Conservation (phyloP, 2,888 invertebrate genomes). For the Drosophila sordidapex region DNA sequence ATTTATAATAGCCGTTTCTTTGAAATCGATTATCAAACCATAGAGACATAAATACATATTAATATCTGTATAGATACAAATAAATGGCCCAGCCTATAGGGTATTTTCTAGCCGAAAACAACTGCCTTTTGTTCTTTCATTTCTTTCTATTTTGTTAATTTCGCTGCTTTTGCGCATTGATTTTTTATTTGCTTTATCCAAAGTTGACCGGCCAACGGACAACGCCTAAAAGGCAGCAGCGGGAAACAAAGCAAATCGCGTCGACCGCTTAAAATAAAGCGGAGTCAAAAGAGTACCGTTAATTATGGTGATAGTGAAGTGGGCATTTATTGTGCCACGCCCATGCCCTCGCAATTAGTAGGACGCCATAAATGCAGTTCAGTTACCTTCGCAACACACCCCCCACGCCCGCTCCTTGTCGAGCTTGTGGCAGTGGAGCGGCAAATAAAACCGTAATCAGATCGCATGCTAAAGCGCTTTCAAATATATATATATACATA, state of each 20-base stretch:
- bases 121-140: background rate
- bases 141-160: slow-evolving; percentile 2
- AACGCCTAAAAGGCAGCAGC: slow-evolving; percentile 24
- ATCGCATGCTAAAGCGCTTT: slow-evolving; percentile 74
- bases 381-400: slow-evolving; percentile 47
- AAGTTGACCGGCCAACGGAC: background rate
- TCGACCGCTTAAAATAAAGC: slow-evolving; percentile 12
- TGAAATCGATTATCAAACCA: background rate
- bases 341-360: slow-evolving; percentile 44
- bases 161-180: slow-evolving; percentile 7
- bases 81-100: background rate
- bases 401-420: background rate
- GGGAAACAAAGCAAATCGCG: background rate
- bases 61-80: background rate
- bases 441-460: slow-evolving; percentile 65
- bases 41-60: background rate
- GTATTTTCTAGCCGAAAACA: background rate
- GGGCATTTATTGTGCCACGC: slow-evolving; percentile 28
- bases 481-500: slow-evolving; percentile 23
- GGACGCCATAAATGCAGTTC: slow-evolving; percentile 49
- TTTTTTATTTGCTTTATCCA: background rate
- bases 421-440: slow-evolving; percentile 60
- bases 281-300: slow-evolving; percentile 8
- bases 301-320: slow-evolving; percentile 17
- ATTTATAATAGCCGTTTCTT: background rate